phyloP scores from a whole-genome alignment of 2,113 vertebrate genomes.

The Chloropsis hardwickii region DNA sequence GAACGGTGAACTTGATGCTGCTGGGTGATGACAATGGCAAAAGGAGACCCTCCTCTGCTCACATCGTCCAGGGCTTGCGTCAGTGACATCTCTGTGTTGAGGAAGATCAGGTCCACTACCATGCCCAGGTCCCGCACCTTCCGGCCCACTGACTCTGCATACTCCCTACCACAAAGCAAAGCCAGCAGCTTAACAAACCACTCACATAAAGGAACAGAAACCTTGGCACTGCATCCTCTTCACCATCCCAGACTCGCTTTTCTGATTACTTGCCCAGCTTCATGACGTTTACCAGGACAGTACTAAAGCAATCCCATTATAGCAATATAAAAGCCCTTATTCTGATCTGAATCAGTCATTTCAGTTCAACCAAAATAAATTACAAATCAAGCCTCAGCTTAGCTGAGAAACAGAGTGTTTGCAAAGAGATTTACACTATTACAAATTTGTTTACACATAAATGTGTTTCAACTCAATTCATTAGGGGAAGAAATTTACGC shows the following conservation, averaged over 20 bases:
- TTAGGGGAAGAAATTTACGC: neutral
- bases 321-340: neutral
- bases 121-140: slow-evolving; percentile 95
- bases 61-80: slow-evolving; percentile 96
- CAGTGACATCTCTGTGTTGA: slow-evolving; percentile 96
- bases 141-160: slow-evolving; percentile 94
- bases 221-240: neutral
- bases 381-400: neutral
- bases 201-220: neutral
- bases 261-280: neutral
- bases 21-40: slow-evolving; percentile 96
- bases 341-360: neutral
- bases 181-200: neutral
- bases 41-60: slow-evolving; percentile 91
- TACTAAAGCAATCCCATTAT: neutral
- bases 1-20: slow-evolving; percentile 97
- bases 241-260: neutral
- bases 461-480: neutral
- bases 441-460: neutral
- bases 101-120: slow-evolving; percentile 98
- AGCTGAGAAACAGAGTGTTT: neutral
- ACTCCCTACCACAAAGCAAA: slow-evolving; percentile 81
- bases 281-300: neutral
- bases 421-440: neutral
- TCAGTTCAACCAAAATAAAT: neutral